These are phyloP conservation scores for Coracopsis vasa DNA, from an alignment of 2,113 vertebrate species.

Conservation along the genomic window DNA sequence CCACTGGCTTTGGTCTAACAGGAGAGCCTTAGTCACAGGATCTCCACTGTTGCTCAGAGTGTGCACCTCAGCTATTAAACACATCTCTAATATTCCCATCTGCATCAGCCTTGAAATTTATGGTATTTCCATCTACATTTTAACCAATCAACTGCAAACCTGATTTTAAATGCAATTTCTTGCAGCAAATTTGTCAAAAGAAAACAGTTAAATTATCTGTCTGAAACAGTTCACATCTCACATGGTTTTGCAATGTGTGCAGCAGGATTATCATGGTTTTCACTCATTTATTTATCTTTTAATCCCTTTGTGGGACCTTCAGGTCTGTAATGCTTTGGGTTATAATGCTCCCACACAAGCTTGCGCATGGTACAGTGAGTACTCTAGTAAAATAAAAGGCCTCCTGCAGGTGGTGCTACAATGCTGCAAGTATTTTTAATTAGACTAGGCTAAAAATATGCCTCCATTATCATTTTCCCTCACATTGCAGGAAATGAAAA, in stretches of 20 bases:
- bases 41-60: neutral
- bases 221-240: neutral
- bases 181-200: neutral
- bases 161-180: neutral
- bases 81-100: neutral
- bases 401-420: slow-evolving; percentile 80
- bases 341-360: neutral
- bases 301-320: neutral
- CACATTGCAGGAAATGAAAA: neutral
- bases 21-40: neutral
- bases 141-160: neutral
- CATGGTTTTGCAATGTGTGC: neutral
- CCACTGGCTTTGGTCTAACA: neutral
- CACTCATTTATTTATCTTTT: neutral
- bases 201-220: neutral
- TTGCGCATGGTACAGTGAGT: neutral
- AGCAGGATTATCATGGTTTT: neutral
- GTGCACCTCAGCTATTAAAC: neutral
- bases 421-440: slow-evolving; percentile 64
- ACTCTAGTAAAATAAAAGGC: slow-evolving; percentile 26
- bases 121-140: neutral
- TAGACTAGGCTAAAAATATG: neutral
- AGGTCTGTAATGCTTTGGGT: neutral
- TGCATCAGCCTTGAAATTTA: neutral
- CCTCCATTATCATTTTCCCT: slow-evolving; percentile 42